Conservation (phyloP, 2,888 invertebrate genomes). For the Metellina segmentata region DNA sequence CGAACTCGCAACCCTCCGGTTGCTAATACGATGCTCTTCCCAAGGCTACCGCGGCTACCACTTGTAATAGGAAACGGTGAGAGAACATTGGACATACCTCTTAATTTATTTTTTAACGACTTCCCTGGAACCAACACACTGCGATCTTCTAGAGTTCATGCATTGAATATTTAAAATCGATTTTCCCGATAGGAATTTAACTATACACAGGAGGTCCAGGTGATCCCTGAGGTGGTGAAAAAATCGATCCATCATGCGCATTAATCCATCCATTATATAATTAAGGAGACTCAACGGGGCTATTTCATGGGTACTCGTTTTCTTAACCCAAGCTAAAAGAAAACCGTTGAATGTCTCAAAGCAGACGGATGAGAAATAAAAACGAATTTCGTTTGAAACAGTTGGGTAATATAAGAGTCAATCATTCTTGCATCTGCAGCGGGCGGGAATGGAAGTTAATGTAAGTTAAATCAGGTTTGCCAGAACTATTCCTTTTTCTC, state of each 20-base stretch:
- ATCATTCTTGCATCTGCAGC: neutral
- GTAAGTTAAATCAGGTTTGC: neutral
- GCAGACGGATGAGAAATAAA: neutral
- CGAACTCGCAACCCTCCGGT: too few species aligned
- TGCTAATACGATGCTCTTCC: too few species aligned
- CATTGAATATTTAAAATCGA: too few species aligned
- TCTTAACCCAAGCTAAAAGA: neutral
- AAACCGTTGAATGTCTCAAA: neutral
- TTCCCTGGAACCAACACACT: too few species aligned
- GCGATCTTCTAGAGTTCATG: too few species aligned
- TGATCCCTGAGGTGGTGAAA: neutral
- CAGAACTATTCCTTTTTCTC: neutral
- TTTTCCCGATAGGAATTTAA: too few species aligned
- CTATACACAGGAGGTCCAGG: too few species aligned
- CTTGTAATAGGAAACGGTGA: too few species aligned
- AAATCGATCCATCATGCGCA: neutral
- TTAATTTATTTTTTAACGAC: too few species aligned
- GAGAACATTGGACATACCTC: too few species aligned
- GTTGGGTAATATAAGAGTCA: neutral
- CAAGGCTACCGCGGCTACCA: too few species aligned
- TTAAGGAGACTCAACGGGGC: neutral
- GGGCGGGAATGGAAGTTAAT: neutral
- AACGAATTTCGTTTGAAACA: neutral
- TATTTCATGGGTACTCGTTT: neutral
- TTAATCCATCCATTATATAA: neutral